phyloP scores from a whole-genome alignment of 2,797 vertebrate genomes.

The Crenichthys baileyi region DNA sequence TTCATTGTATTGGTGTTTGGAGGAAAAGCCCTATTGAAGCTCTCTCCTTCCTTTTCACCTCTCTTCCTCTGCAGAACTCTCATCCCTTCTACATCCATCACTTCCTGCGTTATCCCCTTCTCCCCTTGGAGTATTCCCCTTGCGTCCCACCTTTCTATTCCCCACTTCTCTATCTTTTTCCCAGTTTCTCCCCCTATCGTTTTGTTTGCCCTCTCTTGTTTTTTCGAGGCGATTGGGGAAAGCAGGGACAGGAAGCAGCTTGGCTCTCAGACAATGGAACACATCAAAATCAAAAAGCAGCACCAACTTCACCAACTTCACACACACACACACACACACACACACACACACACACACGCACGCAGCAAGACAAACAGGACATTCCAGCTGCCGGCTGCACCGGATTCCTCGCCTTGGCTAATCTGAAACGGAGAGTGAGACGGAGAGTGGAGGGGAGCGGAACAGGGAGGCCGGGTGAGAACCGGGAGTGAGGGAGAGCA shows the following conservation, averaged over 20 bases:
- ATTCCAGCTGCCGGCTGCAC: constrained; percentile 85
- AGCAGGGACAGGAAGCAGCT: constrained; percentile 83
- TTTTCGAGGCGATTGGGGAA: constrained; percentile 71
- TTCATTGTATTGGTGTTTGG: constrained; percentile 81
- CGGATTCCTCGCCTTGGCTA: constrained; percentile 82
- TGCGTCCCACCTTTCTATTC: constrained; percentile 20
- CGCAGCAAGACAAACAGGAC: constrained; percentile 86
- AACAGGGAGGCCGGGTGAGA: constrained; percentile 64
- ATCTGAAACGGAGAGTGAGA: constrained; percentile 82
- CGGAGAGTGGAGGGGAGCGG: constrained; percentile 66
- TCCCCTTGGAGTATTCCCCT: constrained; percentile 13
- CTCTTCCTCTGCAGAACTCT: constrained; percentile 68
- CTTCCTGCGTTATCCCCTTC: constrained; percentile 50
- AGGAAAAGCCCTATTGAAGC: constrained; percentile 82
- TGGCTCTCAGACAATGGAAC: constrained; percentile 84
- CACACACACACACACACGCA: constrained; percentile 54
- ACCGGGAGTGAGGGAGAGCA: constrained; percentile 45
- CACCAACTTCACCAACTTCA: constrained; percentile 77
- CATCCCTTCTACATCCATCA: constrained; percentile 65
- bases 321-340: constrained; percentile 72
- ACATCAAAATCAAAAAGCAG: constrained; percentile 87
- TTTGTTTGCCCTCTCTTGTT: constrained; percentile 44
- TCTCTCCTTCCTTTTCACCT: constrained; percentile 75
- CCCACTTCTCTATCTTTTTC: constrained; percentile 43
- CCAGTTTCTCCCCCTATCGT: constrained; percentile 31